Conservation (phyloP, 2,797 vertebrate species). For the Melanotaenia maccullochi region DNA sequence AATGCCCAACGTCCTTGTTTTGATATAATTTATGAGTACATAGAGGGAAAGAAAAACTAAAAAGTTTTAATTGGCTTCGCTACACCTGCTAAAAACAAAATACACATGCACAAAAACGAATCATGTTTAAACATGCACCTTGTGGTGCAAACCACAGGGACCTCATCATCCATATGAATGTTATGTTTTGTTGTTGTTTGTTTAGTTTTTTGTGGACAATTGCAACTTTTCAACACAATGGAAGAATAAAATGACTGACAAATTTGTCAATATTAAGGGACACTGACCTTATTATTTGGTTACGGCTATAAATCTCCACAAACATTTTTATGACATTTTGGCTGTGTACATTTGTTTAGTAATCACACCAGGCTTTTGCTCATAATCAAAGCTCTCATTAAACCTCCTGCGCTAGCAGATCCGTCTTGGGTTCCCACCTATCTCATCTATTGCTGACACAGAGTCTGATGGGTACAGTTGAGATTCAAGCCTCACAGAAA, state of each 20-base stretch:
- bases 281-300: constrained; percentile 15
- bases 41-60: too few relatives aligned
- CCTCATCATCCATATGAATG: not conserved
- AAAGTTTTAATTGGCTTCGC: too few relatives aligned
- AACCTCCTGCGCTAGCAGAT: constrained; percentile 24
- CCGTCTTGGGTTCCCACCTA: constrained; percentile 52
- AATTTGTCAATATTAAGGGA: not conserved
- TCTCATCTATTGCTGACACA: constrained; percentile 54
- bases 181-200: not conserved
- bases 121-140: too few relatives aligned
- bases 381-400: constrained; percentile 47
- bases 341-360: constrained; percentile 21
- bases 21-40: too few relatives aligned
- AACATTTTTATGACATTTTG: constrained; percentile 33
- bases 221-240: not conserved
- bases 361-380: constrained; percentile 39
- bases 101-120: not conserved
- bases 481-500: constrained; percentile 56
- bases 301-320: constrained; percentile 18
- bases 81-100: too few relatives aligned
- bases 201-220: not conserved
- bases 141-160: not conserved
- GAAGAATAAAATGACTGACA: not conserved
- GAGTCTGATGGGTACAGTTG: constrained; percentile 23
- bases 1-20: not conserved